Evolutionary conservation across 2,797 vertebrate species (phyloP).

Genomic region (Mergus octosetaceus): DNA sequence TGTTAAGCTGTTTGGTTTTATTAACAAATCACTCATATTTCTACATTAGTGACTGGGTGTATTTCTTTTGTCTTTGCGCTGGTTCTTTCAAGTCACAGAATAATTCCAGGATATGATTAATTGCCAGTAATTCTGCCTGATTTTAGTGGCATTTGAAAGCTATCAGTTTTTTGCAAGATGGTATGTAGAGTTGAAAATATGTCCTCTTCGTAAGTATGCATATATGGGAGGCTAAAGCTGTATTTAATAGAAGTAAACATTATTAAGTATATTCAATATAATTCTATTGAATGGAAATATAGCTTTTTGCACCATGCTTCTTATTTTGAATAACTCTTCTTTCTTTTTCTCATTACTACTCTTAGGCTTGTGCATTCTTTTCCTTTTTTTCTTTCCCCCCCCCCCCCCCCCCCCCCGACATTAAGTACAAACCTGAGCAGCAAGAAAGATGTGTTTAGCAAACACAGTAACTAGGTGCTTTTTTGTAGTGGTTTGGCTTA

Average conservation of each 20-base stretch:
- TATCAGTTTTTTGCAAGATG: neutral
- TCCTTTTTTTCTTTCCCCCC: neutral
- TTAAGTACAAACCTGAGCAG: neutral
- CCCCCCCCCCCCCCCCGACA: neutral
- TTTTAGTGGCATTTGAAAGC: neutral
- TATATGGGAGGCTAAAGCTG: neutral
- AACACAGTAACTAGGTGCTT: neutral
- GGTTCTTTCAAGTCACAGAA: neutral
- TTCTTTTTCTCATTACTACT: neutral
- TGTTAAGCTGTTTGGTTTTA: neutral
- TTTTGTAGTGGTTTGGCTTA: neutral
- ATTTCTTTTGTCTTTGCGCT: neutral
- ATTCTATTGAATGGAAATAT: neutral
- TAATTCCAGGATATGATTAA: constrained; percentile 3
- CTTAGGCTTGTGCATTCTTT: neutral
- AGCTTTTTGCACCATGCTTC: neutral
- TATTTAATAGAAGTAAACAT: neutral
- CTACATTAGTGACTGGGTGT: neutral
- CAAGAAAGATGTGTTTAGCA: neutral
- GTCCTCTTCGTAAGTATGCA: neutral
- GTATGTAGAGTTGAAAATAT: neutral
- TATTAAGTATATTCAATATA: neutral
- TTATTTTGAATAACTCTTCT: neutral
- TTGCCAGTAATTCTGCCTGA: neutral
- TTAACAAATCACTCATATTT: neutral